Evolutionary conservation across 2,797 vertebrate species (phyloP).

Genomic region (Ctenopoma multispine): DNA sequence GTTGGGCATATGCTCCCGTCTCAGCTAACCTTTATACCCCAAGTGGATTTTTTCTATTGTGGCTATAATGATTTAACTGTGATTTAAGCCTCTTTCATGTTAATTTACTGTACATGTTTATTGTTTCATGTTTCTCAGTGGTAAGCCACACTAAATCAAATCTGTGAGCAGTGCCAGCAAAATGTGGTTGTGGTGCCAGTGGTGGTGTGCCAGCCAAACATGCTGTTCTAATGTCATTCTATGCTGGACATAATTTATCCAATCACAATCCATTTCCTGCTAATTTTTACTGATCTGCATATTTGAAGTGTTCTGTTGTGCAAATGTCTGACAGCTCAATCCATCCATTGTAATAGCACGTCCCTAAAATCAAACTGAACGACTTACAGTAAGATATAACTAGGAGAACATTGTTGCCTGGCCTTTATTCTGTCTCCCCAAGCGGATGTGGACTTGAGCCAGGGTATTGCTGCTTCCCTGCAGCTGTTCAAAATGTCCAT

Average conservation of each 20-base stretch:
- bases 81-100: slow-evolving; percentile 57
- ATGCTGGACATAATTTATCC: slow-evolving; percentile 44
- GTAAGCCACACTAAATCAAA: slow-evolving; percentile 67
- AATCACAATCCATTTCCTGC: slow-evolving; percentile 26
- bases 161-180: slow-evolving; percentile 65
- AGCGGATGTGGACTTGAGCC: slow-evolving; percentile 21
- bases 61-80: slow-evolving; percentile 57
- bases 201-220: slow-evolving; percentile 64
- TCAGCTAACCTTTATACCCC: slow-evolving; percentile 46
- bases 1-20: slow-evolving; percentile 35
- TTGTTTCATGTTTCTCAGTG: slow-evolving; percentile 69
- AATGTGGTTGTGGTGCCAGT: slow-evolving; percentile 61
- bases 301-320: slow-evolving; percentile 16
- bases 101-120: slow-evolving; percentile 55
- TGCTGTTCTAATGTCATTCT: slow-evolving; percentile 52
- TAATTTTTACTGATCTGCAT: slow-evolving; percentile 11
- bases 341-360: not conserved
- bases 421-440: slow-evolving; percentile 2
- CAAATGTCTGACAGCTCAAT: slow-evolving; percentile 20
- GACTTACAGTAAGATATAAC: slow-evolving; percentile 15
- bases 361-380: slow-evolving; percentile 21
- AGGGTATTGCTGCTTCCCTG: slow-evolving; percentile 6
- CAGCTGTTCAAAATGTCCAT: slow-evolving; percentile 37
- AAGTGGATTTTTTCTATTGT: slow-evolving; percentile 50
- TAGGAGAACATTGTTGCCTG: slow-evolving; percentile 21